Evolutionary conservation across 2,888 invertebrate species (phyloP), one percentile per base, ranked within the genome.

Genomic region (Boloria selene): DNA sequence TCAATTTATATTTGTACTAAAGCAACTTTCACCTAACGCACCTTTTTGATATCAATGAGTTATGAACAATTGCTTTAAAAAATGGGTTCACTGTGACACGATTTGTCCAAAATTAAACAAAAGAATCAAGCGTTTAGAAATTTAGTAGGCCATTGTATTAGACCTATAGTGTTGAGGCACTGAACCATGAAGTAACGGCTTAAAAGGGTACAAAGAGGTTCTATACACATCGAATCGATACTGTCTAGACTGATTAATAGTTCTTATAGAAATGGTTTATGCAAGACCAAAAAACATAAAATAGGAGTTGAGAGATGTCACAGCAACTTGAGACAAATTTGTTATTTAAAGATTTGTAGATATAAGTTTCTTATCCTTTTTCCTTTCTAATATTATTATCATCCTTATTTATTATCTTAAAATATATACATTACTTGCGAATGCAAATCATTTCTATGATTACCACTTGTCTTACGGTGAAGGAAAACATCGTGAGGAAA

Each of bases 151-250:
- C 49, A 45, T 50, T 63, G 44, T 56, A 51, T 38, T 38, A 31
- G n/a, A 47, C 16, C 42, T 51, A 61, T 56, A 67, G 26, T 52
- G 47, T 2, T 16, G 38, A 49, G n/a, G 52, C 56, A 61, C 38
- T 67, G 60, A 53, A 45, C 67, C 60, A 61, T 61, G 55, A 54
- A 51, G 42, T 53, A 67, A 64, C 22, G 64, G 18, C 44, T 42
- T 49, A 44, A 59, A 60, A 49, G 31, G 52, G 17, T 45, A 44
- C 62, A 44, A 52, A 64, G 64, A 64, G 58, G 58, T 47, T 22
- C 56, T n/a, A 65, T 53, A 59, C 51, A 62, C 49, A 61, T 55
- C 44, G 60, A 55, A 67, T 64, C 64, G 61, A 67, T 64, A 61
- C 18, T 47, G 64, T 61, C 64, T 67, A 64, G 67, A 64, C 67